Evolutionary conservation across 2,888 invertebrate species (phyloP).

Genomic region (Cacoxenus indagator): DNA sequence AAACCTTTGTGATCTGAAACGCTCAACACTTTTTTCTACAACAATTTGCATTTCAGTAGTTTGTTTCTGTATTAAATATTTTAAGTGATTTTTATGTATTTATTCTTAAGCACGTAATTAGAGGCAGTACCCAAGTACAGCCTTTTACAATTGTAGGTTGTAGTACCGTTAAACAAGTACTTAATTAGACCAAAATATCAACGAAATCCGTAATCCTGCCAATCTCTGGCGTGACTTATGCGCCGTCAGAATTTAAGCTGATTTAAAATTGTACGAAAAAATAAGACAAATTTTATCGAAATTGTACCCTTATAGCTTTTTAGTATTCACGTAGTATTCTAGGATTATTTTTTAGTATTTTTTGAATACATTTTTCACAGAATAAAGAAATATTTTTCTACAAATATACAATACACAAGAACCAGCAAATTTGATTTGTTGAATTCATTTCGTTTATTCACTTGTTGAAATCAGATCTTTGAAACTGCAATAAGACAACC

Average conservation of each 20-base stretch:
- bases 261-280: background rate
- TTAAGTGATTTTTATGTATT: background rate
- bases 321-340: background rate
- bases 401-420: background rate
- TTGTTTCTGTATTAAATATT: background rate
- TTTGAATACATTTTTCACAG: background rate
- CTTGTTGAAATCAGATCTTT: background rate
- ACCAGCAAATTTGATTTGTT: background rate
- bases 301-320: background rate
- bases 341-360: background rate
- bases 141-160: background rate
- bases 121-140: background rate
- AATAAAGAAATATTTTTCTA: conserved; percentile 19
- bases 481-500: no score
- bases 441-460: background rate
- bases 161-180: background rate
- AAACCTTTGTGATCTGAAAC: background rate
- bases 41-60: background rate
- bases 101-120: background rate
- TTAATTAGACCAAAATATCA: conserved; percentile 2
- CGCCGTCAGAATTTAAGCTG: no score
- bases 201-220: background rate
- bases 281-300: background rate
- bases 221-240: no score
- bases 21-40: background rate